Conservation (phyloP, 2,888 invertebrate species). For the Drosophila siamana region DNA sequence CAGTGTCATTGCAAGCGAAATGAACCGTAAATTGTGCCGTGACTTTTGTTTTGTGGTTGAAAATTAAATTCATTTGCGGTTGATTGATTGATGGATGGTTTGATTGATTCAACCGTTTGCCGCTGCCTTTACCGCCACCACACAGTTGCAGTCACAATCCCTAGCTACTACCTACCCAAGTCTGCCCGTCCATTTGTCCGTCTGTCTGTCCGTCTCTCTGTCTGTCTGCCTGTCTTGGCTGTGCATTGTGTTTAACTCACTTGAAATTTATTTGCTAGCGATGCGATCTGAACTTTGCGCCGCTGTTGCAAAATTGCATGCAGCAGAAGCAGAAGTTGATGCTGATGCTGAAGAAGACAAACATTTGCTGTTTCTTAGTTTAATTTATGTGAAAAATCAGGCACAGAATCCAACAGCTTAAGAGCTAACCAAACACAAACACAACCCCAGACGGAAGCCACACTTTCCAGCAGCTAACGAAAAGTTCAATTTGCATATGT, state of each 20-base stretch:
- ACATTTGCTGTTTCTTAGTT: slow-evolving; percentile 60
- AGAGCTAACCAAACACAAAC: slow-evolving; percentile 34
- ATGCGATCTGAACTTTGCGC: slow-evolving; percentile 76
- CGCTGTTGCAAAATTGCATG: slow-evolving; percentile 58
- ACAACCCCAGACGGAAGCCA: slow-evolving; percentile 32
- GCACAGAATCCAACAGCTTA: slow-evolving; percentile 32
- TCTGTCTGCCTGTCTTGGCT: slow-evolving; percentile 38
- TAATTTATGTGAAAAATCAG: slow-evolving; percentile 73
- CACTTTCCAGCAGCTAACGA: slow-evolving; percentile 31
- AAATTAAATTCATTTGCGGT: slow-evolving; percentile 75
- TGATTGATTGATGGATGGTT: slow-evolving; percentile 77
- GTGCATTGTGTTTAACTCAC: slow-evolving; percentile 73
- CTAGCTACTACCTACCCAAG: slow-evolving; percentile 14
- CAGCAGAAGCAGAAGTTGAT: slow-evolving; percentile 24
- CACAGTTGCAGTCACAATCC: slow-evolving; percentile 21
- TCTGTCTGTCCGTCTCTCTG: slow-evolving; percentile 31
- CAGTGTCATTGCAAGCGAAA: slow-evolving; percentile 36
- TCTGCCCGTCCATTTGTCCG: too few species aligned
- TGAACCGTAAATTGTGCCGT: slow-evolving; percentile 61
- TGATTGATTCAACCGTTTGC: slow-evolving; percentile 67
- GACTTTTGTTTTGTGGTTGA: slow-evolving; percentile 53
- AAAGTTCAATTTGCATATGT: slow-evolving; percentile 43
- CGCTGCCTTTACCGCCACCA: background rate
- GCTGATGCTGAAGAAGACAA: slow-evolving; percentile 45
- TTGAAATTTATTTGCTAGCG: slow-evolving; percentile 72